These are phyloP conservation scores for Scaptomyza montana DNA, from an alignment of 1,140 invertebrate genomes.

Conservation along the genomic window DNA sequence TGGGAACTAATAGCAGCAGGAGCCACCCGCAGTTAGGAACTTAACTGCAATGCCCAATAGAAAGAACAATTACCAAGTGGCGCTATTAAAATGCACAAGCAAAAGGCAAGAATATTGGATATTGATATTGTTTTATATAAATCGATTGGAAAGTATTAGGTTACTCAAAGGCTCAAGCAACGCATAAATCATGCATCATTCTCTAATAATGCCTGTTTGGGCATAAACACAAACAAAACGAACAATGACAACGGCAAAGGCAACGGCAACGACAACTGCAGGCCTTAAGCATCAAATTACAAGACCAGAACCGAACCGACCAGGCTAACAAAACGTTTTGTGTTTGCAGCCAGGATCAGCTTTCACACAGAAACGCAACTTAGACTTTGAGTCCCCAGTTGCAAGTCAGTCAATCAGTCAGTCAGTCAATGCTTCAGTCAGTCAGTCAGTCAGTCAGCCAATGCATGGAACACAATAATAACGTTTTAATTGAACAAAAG, in stretches of 20 bases:
- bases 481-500: constrained; percentile 81
- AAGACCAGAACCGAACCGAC: constrained; percentile 13
- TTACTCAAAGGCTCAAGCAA: constrained; percentile 39
- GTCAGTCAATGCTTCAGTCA: constrained; percentile 47
- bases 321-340: constrained; percentile 62
- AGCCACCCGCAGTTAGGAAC: constrained; percentile 29
- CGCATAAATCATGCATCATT: constrained; percentile 69
- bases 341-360: constrained; percentile 61
- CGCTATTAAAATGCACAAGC: constrained; percentile 21
- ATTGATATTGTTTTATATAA: constrained; percentile 14
- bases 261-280: constrained; percentile 27
- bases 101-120: constrained; percentile 11
- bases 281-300: constrained; percentile 61
- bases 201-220: constrained; percentile 62
- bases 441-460: constrained; percentile 49
- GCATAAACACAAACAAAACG: constrained; percentile 63
- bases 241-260: constrained; percentile 41
- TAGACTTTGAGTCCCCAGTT: constrained; percentile 75
- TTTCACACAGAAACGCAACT: constrained; percentile 71
- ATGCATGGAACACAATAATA: constrained; percentile 67
- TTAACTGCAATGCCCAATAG: not conserved
- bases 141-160: constrained; percentile 21
- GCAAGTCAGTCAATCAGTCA: constrained; percentile 28
- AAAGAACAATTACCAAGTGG: constrained; percentile 42
- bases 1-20: not conserved